A percentile compares a stretch with the other conserved stretches of the same genome.
Conservation (phyloP, 2,797 vertebrate species). For the Moxostoma hubbsi region DNA sequence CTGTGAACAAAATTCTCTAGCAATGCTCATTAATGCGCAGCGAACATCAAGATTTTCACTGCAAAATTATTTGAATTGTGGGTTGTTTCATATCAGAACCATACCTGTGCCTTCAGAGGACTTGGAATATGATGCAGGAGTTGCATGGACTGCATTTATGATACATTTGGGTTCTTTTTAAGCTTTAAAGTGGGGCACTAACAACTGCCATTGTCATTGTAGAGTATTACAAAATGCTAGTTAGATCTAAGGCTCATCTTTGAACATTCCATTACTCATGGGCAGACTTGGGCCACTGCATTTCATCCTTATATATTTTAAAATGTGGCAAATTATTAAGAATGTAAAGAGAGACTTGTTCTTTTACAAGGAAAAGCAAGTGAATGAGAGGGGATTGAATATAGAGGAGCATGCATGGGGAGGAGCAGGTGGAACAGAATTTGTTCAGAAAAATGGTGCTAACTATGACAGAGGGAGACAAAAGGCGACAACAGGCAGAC, state of each 20-base stretch:
- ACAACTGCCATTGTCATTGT: no score
- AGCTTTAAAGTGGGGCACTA: no score
- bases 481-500: constrained; percentile 52
- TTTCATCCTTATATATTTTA: neutral
- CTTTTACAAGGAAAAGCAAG: constrained; percentile 15
- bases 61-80: no score
- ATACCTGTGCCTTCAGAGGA: no score
- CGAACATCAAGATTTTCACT: no score
- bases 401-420: constrained; percentile 20
- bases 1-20: no score
- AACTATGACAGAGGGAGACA: constrained; percentile 53
- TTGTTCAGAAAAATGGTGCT: constrained; percentile 55
- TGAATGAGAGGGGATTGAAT: constrained; percentile 27
- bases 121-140: no score
- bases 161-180: no score
- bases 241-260: neutral
- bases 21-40: no score
- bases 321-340: neutral
- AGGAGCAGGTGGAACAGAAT: constrained; percentile 32
- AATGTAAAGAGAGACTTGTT: neutral
- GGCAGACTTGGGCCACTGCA: neutral
- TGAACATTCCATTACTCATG: no score
- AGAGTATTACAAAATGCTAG: constrained; percentile 8
- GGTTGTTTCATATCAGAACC: no score
- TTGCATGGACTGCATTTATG: no score